A percentile compares a stretch with the other conserved stretches of the same genome.
phyloP scores from a whole-genome alignment of 1,140 invertebrate species.

The Pseudomyrmex flavicornis region DNA sequence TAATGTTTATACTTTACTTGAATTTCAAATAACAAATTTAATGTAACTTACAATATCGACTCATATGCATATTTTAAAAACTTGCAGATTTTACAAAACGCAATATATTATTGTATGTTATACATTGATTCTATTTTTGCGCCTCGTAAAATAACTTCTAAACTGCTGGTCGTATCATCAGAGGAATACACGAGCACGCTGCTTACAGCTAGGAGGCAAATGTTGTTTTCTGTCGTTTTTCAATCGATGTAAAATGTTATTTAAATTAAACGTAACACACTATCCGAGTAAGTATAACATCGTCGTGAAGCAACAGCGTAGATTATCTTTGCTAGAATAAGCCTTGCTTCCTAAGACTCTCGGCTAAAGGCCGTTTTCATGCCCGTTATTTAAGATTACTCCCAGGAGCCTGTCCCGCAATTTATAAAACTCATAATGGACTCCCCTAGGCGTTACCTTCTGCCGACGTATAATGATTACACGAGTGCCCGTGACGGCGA shows the following conservation, averaged over 20 bases:
- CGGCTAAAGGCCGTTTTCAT: conserved; percentile 64
- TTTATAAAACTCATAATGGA: conserved; percentile 73
- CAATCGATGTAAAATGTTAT: conserved; percentile 28
- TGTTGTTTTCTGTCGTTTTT: neutral
- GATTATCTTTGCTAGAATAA: conserved; percentile 42
- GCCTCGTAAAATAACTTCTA: conserved; percentile 11
- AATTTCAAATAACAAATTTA: conserved; percentile 50
- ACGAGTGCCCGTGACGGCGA: conserved; percentile 47
- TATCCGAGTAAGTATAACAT: conserved; percentile 21
- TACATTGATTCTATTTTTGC: neutral
- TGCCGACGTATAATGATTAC: conserved; percentile 68
- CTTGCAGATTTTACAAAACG: neutral
- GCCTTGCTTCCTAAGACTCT: conserved; percentile 24
- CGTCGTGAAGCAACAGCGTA: neutral
- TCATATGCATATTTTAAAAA: neutral
- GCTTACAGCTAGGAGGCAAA: neutral
- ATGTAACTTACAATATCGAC: neutral
- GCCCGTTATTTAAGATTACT: conserved; percentile 73
- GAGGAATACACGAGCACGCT: neutral
- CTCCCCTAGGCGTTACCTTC: conserved; percentile 70
- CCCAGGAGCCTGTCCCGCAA: conserved; percentile 51
- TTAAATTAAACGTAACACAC: conserved; percentile 2
- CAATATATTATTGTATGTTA: neutral
- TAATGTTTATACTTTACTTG: conserved; percentile 3
- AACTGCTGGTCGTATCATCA: neutral